phyloP scores from a whole-genome alignment of 53 echinoderm and acorn worm species.

The Arbacia lixula region DNA sequence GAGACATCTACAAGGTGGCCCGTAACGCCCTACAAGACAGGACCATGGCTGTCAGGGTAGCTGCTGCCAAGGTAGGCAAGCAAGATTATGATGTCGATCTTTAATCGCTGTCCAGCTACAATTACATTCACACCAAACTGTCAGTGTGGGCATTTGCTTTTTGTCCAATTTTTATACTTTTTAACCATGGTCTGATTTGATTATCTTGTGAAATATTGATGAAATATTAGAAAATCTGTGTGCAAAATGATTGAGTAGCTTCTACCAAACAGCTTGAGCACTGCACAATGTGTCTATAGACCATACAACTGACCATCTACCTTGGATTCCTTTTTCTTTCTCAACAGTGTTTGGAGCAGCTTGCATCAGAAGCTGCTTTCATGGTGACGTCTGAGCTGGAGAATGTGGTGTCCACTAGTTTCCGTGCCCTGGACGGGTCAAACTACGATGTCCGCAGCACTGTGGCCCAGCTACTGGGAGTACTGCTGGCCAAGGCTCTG shows the following conservation, averaged over 20 bases:
- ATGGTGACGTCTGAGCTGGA: constrained; percentile 91
- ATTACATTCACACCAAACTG: too few species aligned
- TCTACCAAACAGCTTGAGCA: too few species aligned
- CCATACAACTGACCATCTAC: neutral
- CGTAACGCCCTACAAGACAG: constrained; percentile 86
- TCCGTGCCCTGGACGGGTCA: constrained; percentile 90
- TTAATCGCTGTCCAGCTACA: too few species aligned
- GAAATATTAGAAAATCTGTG: too few species aligned
- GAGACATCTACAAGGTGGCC: constrained; percentile 94
- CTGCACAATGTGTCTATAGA: too few species aligned
- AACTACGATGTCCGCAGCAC: constrained; percentile 97
- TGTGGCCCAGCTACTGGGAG: constrained; percentile 89
- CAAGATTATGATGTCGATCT: too few species aligned
- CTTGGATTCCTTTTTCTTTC: neutral
- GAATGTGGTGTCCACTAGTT: constrained; percentile 84
- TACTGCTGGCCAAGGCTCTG: constrained; percentile 85
- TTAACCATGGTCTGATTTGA: too few species aligned
- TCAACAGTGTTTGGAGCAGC: constrained; percentile 44
- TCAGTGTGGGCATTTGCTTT: too few species aligned
- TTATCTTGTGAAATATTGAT: too few species aligned
- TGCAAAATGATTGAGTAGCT: too few species aligned
- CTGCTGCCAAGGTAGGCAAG: constrained; percentile 81
- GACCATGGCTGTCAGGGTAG: constrained; percentile 95
- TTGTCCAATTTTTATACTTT: too few species aligned
- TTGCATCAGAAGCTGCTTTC: constrained; percentile 46